Evolutionary conservation across 2,888 invertebrate species (phyloP).

Genomic region (Tanaodytes sp.): DNA sequence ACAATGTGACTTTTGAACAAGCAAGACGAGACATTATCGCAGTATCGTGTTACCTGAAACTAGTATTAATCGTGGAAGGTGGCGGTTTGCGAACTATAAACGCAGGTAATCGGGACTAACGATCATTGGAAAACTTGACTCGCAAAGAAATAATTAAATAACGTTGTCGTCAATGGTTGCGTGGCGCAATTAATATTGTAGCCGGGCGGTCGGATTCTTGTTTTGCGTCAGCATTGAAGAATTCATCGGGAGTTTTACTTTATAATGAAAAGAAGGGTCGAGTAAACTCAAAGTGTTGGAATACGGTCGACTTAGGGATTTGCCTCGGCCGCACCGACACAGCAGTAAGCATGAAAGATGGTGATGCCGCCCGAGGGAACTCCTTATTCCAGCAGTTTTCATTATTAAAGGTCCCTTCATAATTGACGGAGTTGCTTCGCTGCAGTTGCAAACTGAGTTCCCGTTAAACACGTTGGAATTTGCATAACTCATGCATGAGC

Average conservation of each 20-base stretch:
- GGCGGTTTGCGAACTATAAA: no score
- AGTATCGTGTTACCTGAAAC: no score
- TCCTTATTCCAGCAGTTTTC: conserved; percentile 56
- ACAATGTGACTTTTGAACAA: no score
- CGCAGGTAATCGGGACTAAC: no score
- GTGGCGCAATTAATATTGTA: conserved; percentile 28
- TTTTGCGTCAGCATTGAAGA: conserved; percentile 26
- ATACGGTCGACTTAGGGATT: conserved; percentile 56
- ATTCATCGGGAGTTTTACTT: conserved; percentile 46
- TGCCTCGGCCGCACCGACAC: conserved; percentile 54
- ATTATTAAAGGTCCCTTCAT: conserved; percentile 64
- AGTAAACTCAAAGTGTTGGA: conserved; percentile 57
- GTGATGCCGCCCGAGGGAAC: conserved; percentile 69
- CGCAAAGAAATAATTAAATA: conserved; percentile 19
- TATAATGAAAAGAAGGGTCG: conserved; percentile 63
- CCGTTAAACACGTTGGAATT: conserved; percentile 47
- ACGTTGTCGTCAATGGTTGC: conserved; percentile 13
- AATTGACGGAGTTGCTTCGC: conserved; percentile 68
- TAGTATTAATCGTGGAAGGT: no score
- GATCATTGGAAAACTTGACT: neutral
- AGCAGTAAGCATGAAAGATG: conserved; percentile 70
- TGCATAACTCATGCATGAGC: conserved; percentile 50
- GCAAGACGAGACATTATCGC: no score
- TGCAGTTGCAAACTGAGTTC: conserved; percentile 51
- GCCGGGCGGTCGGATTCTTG: conserved; percentile 8